These are phyloP conservation scores for Temnothorax ravouxi DNA, from an alignment of 2,888 invertebrate genomes.

Conservation along the genomic window DNA sequence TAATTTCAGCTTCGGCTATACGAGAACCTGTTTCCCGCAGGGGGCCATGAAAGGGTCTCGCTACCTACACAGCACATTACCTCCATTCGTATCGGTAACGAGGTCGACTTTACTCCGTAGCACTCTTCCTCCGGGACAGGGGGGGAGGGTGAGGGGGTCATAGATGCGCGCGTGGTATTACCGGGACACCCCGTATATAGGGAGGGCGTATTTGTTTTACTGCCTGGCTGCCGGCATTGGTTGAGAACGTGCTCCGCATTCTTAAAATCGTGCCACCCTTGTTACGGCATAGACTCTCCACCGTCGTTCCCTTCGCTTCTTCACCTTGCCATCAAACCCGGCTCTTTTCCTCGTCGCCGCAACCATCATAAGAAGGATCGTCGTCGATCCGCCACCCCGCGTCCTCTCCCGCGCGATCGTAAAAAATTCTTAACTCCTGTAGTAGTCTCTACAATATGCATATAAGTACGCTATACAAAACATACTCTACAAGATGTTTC, in stretches of 20 bases:
- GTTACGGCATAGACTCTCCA: slow-evolving; percentile 79
- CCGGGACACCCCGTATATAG: slow-evolving; percentile 81
- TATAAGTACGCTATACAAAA: slow-evolving; percentile 6
- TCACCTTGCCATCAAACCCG: slow-evolving; percentile 60
- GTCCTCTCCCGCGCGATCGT: slow-evolving; percentile 56
- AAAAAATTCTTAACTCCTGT: slow-evolving; percentile 82
- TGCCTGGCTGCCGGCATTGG: slow-evolving; percentile 86
- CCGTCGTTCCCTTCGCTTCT: slow-evolving; percentile 60
- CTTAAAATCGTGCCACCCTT: slow-evolving; percentile 85
- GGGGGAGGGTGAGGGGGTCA: slow-evolving; percentile 34
- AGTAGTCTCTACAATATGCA: slow-evolving; percentile 72
- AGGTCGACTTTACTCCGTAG: slow-evolving; percentile 66
- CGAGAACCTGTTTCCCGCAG: slow-evolving; percentile 51
- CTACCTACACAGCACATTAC: slow-evolving; percentile 72
- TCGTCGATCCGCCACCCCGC: slow-evolving; percentile 53
- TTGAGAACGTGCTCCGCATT: slow-evolving; percentile 86
- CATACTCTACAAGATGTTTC: neutral
- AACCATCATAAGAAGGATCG: slow-evolving; percentile 67
- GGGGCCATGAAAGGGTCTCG: slow-evolving; percentile 72
- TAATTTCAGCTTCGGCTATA: slow-evolving; percentile 65
- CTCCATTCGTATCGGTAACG: slow-evolving; percentile 78
- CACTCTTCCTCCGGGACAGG: slow-evolving; percentile 48
- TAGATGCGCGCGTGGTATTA: slow-evolving; percentile 70
- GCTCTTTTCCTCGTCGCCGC: slow-evolving; percentile 65
- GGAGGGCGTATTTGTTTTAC: slow-evolving; percentile 86